A percentile compares a stretch with the other conserved stretches of the same genome.
phyloP scores from a whole-genome alignment of 53 echinoderm and acorn worm genomes.

The Zoroaster sp. region DNA sequence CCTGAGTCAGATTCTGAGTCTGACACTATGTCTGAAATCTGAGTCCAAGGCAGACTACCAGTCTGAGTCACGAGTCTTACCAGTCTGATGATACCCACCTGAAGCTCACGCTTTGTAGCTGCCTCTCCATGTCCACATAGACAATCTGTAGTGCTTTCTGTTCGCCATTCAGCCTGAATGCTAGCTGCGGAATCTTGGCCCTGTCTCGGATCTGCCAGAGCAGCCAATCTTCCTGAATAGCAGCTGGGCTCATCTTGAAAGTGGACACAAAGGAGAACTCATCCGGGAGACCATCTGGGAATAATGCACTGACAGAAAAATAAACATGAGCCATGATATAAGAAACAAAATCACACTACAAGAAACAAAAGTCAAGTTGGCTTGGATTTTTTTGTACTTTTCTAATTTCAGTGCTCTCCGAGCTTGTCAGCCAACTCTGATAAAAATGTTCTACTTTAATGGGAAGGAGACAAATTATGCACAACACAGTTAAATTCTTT shows the following conservation, averaged over 20 bases:
- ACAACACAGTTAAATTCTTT: too few species aligned
- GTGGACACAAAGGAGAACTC: slow-evolving; percentile 88
- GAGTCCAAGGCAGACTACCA: too few species aligned
- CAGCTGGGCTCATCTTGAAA: slow-evolving; percentile 64
- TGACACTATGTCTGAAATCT: too few species aligned
- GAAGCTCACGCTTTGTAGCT: slow-evolving; percentile 75
- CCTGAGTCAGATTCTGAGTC: too few species aligned
- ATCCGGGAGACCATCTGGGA: slow-evolving; percentile 82
- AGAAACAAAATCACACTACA: not conserved
- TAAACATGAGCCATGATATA: not conserved
- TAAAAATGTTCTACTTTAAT: too few species aligned
- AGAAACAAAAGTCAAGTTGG: not conserved
- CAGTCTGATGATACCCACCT: too few species aligned
- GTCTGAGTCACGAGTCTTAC: too few species aligned
- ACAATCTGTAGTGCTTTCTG: slow-evolving; percentile 72
- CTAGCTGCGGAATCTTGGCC: slow-evolving; percentile 68
- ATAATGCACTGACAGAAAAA: slow-evolving; percentile 63
- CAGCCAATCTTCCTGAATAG: slow-evolving; percentile 77
- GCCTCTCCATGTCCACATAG: slow-evolving; percentile 68
- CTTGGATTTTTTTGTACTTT: too few species aligned
- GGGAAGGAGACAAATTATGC: too few species aligned
- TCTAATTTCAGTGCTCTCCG: too few species aligned
- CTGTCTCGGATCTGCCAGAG: slow-evolving; percentile 78
- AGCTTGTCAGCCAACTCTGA: too few species aligned
- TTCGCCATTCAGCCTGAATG: slow-evolving; percentile 76